Evolutionary conservation across 2,888 invertebrate genomes (phyloP).

Genomic region (Heteropelma amictum): DNA sequence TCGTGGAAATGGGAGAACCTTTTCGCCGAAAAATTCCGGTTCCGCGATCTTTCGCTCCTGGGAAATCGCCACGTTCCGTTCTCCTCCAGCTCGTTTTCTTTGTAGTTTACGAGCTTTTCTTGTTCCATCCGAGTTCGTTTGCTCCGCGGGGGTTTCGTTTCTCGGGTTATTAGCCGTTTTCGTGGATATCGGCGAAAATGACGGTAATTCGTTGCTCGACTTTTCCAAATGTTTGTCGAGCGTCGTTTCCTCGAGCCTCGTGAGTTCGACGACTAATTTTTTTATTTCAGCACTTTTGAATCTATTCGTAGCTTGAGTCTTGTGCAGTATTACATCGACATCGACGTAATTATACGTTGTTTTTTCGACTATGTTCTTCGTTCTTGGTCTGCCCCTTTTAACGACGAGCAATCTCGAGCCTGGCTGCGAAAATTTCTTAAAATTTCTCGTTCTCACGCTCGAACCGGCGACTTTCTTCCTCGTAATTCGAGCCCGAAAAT

Average conservation of each 20-base stretch:
- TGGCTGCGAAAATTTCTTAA: neutral
- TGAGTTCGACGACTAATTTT: constrained; percentile 21
- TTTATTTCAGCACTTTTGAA: constrained; percentile 28
- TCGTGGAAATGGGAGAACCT: no score
- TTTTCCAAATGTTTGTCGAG: no score
- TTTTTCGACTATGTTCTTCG: constrained; percentile 3
- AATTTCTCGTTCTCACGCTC: neutral
- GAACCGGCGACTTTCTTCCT: neutral
- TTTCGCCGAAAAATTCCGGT: neutral
- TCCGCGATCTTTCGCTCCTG: neutral
- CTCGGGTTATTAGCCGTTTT: no score
- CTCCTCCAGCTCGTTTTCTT: no score
- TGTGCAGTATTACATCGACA: constrained; percentile 5
- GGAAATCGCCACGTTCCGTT: neutral
- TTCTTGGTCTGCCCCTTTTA: neutral
- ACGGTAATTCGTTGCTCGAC: no score
- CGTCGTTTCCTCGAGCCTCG: neutral
- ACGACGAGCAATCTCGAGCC: neutral
- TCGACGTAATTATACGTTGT: constrained; percentile 24
- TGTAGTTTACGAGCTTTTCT: no score
- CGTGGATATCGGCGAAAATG: neutral
- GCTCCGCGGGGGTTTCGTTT: no score
- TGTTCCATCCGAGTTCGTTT: no score
- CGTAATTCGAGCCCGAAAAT: neutral
- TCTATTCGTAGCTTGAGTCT: neutral